Evolutionary conservation across 2,888 invertebrate species (phyloP).

Genomic region (Malacosoma neustria): DNA sequence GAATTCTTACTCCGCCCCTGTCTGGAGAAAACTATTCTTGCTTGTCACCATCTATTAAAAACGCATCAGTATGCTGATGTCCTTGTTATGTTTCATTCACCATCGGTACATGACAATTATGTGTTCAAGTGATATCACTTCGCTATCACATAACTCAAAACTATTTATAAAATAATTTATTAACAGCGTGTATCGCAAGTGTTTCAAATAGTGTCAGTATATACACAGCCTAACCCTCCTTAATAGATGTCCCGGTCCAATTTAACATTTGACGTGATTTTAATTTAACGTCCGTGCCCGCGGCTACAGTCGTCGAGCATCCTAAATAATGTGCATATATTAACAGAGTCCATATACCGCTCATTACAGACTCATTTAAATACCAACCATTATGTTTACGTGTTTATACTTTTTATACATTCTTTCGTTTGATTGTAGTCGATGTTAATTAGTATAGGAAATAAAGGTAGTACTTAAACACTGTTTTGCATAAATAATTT

Average conservation of each 20-base stretch:
- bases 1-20: too few species aligned
- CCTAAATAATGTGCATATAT: constrained; percentile 61
- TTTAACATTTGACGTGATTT: constrained; percentile 74
- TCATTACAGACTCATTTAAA: constrained; percentile 65
- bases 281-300: constrained; percentile 70
- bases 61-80: too few species aligned
- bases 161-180: too few species aligned
- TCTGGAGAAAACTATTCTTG: too few species aligned
- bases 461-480: not conserved
- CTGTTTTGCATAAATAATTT: not conserved
- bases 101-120: too few species aligned
- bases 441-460: not conserved
- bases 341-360: constrained; percentile 58
- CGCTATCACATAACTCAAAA: too few species aligned
- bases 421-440: not conserved
- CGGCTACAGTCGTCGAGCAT: constrained; percentile 58
- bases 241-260: constrained; percentile 75
- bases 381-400: constrained; percentile 15
- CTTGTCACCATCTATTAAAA: too few species aligned
- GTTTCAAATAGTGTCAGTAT: too few species aligned
- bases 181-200: too few species aligned
- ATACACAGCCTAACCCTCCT: constrained; percentile 37
- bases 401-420: constrained; percentile 14
- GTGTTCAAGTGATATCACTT: too few species aligned
- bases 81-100: too few species aligned